phyloP scores from a whole-genome alignment of 2,797 vertebrate species.

The Sebastes variabilis region DNA sequence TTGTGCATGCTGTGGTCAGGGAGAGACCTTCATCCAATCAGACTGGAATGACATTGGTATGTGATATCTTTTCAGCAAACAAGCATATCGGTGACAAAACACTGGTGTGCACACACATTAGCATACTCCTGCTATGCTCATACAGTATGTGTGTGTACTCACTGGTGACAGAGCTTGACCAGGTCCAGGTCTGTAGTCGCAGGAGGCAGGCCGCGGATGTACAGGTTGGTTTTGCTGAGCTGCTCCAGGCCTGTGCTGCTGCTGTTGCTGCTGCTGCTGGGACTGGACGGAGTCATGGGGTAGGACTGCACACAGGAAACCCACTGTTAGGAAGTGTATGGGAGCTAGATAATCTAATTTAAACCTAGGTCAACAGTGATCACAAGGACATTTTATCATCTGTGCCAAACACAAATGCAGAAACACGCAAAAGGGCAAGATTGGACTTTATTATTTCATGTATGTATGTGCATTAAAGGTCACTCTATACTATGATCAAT shows the following conservation, averaged over 20 bases:
- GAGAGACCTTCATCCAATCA: background rate
- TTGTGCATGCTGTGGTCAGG: background rate
- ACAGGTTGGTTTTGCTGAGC: slow-evolving; percentile 99
- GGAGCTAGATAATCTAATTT: slow-evolving; percentile 71
- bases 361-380: slow-evolving; percentile 50
- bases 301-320: slow-evolving; percentile 88
- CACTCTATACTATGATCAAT: background rate
- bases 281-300: slow-evolving; percentile 99
- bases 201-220: slow-evolving; percentile 96
- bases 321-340: slow-evolving; percentile 83
- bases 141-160: slow-evolving; percentile 76
- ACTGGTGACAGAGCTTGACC: slow-evolving; percentile 99
- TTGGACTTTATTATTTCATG: background rate
- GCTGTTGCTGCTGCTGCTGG: slow-evolving; percentile 94
- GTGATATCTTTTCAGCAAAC: background rate
- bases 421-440: background rate
- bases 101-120: background rate
- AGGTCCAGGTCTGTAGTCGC: slow-evolving; percentile 98
- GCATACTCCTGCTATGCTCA: background rate
- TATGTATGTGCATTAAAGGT: background rate
- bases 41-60: background rate
- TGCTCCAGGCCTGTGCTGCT: slow-evolving; percentile 99
- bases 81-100: background rate
- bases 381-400: slow-evolving; percentile 49
- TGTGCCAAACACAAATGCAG: slow-evolving; percentile 1